These are phyloP conservation scores for Phymastichus coffea DNA, from an alignment of 1,140 invertebrate species.

Conservation along the genomic window DNA sequence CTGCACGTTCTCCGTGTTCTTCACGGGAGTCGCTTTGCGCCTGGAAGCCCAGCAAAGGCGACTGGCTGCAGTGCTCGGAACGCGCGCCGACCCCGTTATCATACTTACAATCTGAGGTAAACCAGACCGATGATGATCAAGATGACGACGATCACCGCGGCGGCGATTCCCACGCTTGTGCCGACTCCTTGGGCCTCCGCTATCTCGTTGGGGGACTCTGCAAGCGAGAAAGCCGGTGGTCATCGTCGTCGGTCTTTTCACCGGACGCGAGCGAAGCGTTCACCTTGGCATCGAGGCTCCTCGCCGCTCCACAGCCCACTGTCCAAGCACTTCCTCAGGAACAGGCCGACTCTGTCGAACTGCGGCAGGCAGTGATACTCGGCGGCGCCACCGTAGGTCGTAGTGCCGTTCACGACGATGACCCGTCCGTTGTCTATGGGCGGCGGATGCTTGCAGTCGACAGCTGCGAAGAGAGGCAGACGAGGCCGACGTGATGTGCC, in stretches of 20 bases:
- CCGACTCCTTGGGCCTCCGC: constrained; percentile 69
- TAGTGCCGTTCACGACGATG: constrained; percentile 81
- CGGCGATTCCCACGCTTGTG: constrained; percentile 76
- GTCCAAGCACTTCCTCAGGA: constrained; percentile 78
- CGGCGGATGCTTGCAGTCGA: constrained; percentile 79
- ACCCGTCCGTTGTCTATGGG: constrained; percentile 81
- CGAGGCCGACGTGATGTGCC: no score
- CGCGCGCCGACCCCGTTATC: no score
- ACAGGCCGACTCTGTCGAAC: constrained; percentile 78
- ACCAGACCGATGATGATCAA: constrained; percentile 73
- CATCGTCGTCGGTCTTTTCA: no score
- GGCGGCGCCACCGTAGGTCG: constrained; percentile 75
- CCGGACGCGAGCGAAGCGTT: no score
- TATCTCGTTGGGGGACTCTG: constrained; percentile 46
- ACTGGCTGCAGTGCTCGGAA: no score
- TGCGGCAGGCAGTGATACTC: constrained; percentile 88
- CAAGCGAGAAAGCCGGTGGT: constrained; percentile 20
- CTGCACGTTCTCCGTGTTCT: constrained; percentile 85
- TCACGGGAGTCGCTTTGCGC: constrained; percentile 79
- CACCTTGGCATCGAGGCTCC: constrained; percentile 73
- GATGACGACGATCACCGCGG: constrained; percentile 74
- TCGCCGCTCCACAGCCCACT: constrained; percentile 82
- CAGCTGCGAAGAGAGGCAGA: constrained; percentile 58
- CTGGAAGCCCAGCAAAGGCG: no score
- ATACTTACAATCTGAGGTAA: constrained; percentile 74